Evolutionary conservation across 2,888 invertebrate genomes (phyloP), one percentile per base, ranked within the genome.

Genomic region (Xanthorhoe designata): DNA sequence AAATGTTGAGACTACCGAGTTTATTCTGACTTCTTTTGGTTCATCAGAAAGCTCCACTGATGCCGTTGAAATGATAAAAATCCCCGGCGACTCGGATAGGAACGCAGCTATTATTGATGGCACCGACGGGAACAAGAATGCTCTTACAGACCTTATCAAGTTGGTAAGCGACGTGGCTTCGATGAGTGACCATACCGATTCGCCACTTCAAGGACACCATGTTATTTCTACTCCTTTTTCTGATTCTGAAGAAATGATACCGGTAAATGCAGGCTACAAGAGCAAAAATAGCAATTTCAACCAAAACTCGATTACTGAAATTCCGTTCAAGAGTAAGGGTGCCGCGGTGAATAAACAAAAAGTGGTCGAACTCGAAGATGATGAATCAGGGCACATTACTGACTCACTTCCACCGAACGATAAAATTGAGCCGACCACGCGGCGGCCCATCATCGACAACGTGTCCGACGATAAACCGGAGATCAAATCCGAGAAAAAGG

Each of bases 261-360:
- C 90, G 10, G 89, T 92, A 0, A 92, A 92, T 58, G 84, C 87
- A 5, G 92, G 89, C 0, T 92, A 93, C 69, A 93, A 92, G 64
- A 92, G 92, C 60, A 92, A 92, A 80, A 92, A 92, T 66, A 92
- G 81, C 60, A 92, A 91, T 60, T 86, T 87, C 75, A 92, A 92
- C 68, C 77, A 88, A 8, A 93, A 93, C 64, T 92, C 92, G 0
- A 92, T 93, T 15, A 92, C 92, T 0, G 92, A 93, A 74, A 72
- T 87, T 45, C 89, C 91, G 5, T 71, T 82, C 0, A 92, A 92
- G 75, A 86, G 69, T 64, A 92, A 90, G 77, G 81, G 80, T 61
- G 73, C 76, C 32, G 61, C 81, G 8, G 69, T 73, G 1, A 85
- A 70, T 55, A 91, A 91, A 69, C 87, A 86, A 55, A 89, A 85